Evolutionary conservation across 1,140 invertebrate genomes (phyloP).

Genomic region (Drosophila yakuba): DNA sequence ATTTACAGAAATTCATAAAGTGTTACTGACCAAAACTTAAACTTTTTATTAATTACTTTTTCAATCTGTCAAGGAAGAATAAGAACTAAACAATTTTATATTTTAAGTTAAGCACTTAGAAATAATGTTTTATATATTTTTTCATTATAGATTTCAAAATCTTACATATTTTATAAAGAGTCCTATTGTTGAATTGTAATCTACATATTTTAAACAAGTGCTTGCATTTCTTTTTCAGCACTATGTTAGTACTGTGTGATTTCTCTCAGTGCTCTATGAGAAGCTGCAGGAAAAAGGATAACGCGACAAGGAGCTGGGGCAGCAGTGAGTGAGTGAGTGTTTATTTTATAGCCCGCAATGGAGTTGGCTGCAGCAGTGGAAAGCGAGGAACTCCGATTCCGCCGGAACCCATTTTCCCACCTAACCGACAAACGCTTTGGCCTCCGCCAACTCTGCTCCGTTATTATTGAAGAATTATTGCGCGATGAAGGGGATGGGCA

Average conservation of each 20-base stretch:
- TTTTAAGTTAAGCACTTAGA: too few species aligned
- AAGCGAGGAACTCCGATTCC: constrained; percentile 25
- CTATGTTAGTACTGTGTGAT: not conserved
- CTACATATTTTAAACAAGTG: too few species aligned
- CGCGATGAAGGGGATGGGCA: constrained; percentile 34
- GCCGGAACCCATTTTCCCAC: constrained; percentile 44
- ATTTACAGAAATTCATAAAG: not conserved
- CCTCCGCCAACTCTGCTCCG: constrained; percentile 25
- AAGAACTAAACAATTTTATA: too few species aligned
- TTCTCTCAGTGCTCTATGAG: constrained; percentile 23
- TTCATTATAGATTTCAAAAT: too few species aligned
- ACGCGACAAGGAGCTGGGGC: constrained; percentile 52
- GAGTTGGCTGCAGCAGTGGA: constrained; percentile 54
- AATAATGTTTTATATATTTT: too few species aligned
- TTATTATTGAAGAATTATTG: constrained; percentile 82
- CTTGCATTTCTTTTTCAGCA: too few species aligned
- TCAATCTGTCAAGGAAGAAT: too few species aligned
- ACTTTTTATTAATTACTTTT: not conserved
- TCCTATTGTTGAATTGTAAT: too few species aligned
- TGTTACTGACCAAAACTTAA: not conserved
- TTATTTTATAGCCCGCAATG: constrained; percentile 78
- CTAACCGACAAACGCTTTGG: constrained; percentile 68
- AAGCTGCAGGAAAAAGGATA: constrained; percentile 35
- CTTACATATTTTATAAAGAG: too few species aligned
- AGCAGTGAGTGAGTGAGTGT: constrained; percentile 77